A percentile compares a stretch with the other conserved stretches of the same genome.
These are phyloP conservation scores for Podilymbus podiceps DNA, from an alignment of 2,113 vertebrate species.

Conservation along the genomic window DNA sequence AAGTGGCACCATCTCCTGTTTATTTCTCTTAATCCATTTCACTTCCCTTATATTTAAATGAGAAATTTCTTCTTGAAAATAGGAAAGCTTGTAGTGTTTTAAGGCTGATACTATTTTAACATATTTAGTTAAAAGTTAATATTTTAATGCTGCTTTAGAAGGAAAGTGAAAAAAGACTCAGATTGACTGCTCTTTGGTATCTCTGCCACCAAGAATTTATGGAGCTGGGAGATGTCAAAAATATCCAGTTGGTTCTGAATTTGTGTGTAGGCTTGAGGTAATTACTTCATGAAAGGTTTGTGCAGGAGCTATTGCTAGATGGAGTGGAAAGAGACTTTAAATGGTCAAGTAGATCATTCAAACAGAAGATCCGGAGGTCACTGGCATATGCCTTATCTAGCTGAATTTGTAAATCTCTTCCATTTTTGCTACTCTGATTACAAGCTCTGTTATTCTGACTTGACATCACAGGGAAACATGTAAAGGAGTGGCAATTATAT, in stretches of 20 bases:
- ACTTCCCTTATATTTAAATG: background rate
- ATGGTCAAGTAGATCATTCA: background rate
- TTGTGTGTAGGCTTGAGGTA: background rate
- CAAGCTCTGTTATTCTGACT: background rate
- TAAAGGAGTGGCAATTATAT: background rate
- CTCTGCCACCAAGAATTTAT: background rate
- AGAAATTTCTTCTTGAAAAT: background rate
- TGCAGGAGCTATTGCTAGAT: background rate
- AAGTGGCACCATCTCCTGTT: background rate
- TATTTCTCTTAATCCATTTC: background rate
- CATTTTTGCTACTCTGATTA: background rate
- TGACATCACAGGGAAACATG: background rate
- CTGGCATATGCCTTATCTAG: background rate
- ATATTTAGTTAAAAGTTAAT: background rate
- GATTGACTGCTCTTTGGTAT: background rate
- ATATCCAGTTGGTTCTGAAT: background rate
- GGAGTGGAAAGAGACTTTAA: background rate
- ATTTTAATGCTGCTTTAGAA: background rate
- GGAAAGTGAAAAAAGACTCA: background rate
- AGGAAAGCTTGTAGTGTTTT: background rate
- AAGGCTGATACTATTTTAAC: background rate
- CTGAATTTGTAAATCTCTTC: background rate
- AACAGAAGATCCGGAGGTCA: background rate
- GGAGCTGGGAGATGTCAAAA: background rate
- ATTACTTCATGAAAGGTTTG: background rate